These are phyloP conservation scores for Cremastobaeus sp. DNA, from an alignment of 2,888 invertebrate genomes.

Conservation along the genomic window DNA sequence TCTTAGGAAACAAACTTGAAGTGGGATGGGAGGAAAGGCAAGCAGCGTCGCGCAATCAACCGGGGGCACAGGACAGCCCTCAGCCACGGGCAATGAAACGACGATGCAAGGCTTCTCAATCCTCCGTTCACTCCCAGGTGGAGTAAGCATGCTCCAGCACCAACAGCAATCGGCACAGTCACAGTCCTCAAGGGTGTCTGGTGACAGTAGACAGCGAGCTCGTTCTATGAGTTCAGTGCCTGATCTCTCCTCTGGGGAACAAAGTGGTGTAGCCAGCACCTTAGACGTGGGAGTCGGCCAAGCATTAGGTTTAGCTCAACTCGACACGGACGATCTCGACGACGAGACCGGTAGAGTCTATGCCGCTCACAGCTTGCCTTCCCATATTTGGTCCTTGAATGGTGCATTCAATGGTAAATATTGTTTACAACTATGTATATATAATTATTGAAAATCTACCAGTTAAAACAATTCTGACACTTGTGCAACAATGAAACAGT, in stretches of 20 bases:
- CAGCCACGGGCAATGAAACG: conserved; percentile 83
- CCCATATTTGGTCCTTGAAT: conserved; percentile 94
- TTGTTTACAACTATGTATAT: conserved; percentile 11
- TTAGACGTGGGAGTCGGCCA: conserved; percentile 83
- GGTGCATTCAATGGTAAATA: conserved; percentile 81
- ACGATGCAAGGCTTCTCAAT: conserved; percentile 83
- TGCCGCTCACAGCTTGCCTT: conserved; percentile 92
- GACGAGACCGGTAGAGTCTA: conserved; percentile 85
- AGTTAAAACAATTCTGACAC: background rate
- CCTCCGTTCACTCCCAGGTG: conserved; percentile 84
- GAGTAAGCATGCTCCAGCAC: conserved; percentile 86
- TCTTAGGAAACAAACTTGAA: conserved; percentile 34
- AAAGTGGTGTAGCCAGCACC: conserved; percentile 83
- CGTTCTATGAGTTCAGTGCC: conserved; percentile 91
- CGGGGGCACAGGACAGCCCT: conserved; percentile 84
- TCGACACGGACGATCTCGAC: conserved; percentile 83
- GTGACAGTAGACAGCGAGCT: conserved; percentile 84
- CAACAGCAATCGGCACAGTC: conserved; percentile 75
- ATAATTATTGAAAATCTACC: background rate
- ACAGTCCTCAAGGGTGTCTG: conserved; percentile 73
- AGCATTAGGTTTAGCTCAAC: conserved; percentile 84
- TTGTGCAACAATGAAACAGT: no score
- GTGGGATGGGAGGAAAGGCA: conserved; percentile 89
- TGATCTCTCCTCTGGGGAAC: conserved; percentile 82
- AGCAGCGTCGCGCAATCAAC: conserved; percentile 83